A percentile compares a stretch with the other conserved stretches of the same genome.
Evolutionary conservation across 1,140 invertebrate genomes (phyloP).

Genomic region (Micrasema minimum): DNA sequence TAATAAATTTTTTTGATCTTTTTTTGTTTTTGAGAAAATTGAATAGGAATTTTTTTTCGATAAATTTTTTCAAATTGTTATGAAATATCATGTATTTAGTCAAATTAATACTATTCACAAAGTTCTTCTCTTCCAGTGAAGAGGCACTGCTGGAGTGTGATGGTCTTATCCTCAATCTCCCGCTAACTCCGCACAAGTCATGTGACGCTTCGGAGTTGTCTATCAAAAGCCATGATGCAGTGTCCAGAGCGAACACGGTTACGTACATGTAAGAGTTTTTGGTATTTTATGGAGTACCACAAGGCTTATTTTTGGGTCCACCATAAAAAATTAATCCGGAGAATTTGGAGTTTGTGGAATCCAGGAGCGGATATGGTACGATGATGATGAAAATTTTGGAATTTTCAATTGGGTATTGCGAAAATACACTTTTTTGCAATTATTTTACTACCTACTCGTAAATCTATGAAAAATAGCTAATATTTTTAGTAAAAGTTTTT

Average conservation of each 20-base stretch:
- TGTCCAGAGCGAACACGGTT: slow-evolving; percentile 70
- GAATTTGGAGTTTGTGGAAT: too few relatives aligned
- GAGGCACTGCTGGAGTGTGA: slow-evolving; percentile 79
- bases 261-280: slow-evolving; percentile 69
- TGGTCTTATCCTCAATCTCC: slow-evolving; percentile 78
- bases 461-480: too few relatives aligned
- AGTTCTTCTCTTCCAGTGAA: slow-evolving; percentile 81
- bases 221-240: slow-evolving; percentile 58
- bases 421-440: too few relatives aligned
- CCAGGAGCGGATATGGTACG: too few relatives aligned
- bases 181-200: slow-evolving; percentile 71
- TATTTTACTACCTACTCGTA: too few relatives aligned
- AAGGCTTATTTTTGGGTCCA: too few relatives aligned
- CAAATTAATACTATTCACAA: slow-evolving; percentile 72
- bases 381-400: too few relatives aligned
- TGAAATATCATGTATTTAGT: slow-evolving; percentile 70
- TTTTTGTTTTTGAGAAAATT: neutral
- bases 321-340: too few relatives aligned
- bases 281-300: too few relatives aligned
- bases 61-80: slow-evolving; percentile 71
- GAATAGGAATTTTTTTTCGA: slow-evolving; percentile 49
- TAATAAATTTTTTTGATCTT: neutral
- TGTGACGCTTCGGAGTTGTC: slow-evolving; percentile 64
- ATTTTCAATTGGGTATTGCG: too few relatives aligned
- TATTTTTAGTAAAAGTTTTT: too few relatives aligned